Evolutionary conservation across 2,113 vertebrate genomes (phyloP).

Genomic region (Mastomys coucha): DNA sequence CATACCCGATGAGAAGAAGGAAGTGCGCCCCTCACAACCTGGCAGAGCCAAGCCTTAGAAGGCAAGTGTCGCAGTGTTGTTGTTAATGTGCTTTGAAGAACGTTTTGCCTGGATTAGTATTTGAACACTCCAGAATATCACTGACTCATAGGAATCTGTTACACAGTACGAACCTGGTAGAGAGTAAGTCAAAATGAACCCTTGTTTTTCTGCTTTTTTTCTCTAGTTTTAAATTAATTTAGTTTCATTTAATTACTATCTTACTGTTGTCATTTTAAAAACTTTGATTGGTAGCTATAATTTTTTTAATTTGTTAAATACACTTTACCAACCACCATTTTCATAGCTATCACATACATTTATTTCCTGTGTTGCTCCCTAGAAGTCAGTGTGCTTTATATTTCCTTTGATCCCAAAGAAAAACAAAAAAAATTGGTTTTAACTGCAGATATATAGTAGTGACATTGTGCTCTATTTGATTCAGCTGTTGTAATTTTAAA

Average conservation of each 20-base stretch:
- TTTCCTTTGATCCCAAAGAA: conserved; percentile 44
- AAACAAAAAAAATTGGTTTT: not conserved
- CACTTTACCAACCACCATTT: conserved; percentile 12
- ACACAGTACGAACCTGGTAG: not conserved
- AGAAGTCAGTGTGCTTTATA: conserved; percentile 40
- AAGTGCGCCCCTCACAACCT: conserved; percentile 72
- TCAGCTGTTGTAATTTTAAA: conserved; percentile 24
- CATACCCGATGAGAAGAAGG: conserved; percentile 61
- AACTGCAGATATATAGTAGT: not conserved
- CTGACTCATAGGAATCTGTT: not conserved
- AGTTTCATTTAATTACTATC: not conserved
- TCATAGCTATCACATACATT: not conserved
- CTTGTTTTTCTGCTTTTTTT: not conserved
- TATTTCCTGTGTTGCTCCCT: conserved; percentile 9
- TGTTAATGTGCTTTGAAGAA: not conserved
- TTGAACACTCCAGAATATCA: conserved; percentile 9
- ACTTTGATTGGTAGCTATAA: not conserved
- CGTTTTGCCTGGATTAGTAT: not conserved
- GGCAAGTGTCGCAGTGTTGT: conserved; percentile 71
- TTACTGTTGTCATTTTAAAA: not conserved
- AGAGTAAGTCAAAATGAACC: not conserved
- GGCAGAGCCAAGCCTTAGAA: conserved; percentile 82
- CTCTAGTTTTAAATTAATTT: not conserved
- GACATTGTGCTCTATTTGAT: not conserved
- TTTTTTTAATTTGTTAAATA: not conserved